Percentiles rank a stretch among this genome's conserved stretches.
Evolutionary conservation across 2,113 vertebrate genomes (phyloP).

Genomic region (Empidonax traillii): DNA sequence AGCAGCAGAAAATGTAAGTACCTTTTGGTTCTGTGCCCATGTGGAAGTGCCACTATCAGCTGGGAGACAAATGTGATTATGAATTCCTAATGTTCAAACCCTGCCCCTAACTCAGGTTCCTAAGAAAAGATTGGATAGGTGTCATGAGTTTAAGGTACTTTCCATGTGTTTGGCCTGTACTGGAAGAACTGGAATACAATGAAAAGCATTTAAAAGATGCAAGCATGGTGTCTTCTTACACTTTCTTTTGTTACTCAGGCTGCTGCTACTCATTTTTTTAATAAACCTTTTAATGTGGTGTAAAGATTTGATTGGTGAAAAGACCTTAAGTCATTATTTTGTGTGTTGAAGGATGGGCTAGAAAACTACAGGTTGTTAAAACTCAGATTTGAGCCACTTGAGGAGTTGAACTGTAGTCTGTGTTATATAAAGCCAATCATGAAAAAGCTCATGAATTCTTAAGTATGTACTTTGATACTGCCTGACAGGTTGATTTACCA

Average conservation of each 20-base stretch:
- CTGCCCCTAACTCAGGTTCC: not conserved
- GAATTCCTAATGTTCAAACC: not conserved
- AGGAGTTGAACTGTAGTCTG: not conserved
- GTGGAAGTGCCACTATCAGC: not conserved
- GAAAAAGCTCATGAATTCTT: slow-evolving; percentile 47
- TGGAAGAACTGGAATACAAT: not conserved
- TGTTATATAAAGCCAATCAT: slow-evolving; percentile 15
- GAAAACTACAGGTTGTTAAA: not conserved
- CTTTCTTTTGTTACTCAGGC: not conserved
- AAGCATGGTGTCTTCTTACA: not conserved
- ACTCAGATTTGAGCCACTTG: not conserved
- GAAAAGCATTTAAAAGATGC: not conserved
- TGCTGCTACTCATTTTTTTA: not conserved
- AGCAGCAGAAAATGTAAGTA: not conserved
- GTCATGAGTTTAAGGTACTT: not conserved
- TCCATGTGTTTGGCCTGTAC: not conserved
- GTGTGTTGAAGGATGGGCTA: not conserved
- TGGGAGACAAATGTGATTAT: not conserved
- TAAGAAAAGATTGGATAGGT: not conserved
- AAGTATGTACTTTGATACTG: slow-evolving; percentile 9
- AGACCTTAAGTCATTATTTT: not conserved
- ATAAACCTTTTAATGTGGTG: not conserved
- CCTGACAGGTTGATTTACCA: slow-evolving; percentile 37
- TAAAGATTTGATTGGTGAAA: not conserved
- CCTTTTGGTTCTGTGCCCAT: not conserved